phyloP scores from a whole-genome alignment of 2,113 vertebrate species.

The Rissa tridactyla region DNA sequence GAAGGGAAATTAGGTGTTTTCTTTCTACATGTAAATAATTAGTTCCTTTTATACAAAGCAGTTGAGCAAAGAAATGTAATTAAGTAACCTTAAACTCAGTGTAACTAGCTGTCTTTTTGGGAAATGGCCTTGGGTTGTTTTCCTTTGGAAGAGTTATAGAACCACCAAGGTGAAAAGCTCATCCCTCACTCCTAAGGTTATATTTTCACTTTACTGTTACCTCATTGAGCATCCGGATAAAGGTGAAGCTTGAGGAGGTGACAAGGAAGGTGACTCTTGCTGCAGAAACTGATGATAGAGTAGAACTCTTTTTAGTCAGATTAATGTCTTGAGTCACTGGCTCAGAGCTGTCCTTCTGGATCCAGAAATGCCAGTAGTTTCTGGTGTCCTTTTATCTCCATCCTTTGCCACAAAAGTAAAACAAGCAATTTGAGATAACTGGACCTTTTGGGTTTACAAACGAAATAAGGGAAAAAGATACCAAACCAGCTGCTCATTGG shows the following conservation, averaged over 20 bases:
- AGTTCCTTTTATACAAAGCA: background rate
- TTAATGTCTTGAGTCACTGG: constrained; percentile 27
- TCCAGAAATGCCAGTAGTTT: background rate
- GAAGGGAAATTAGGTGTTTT: background rate
- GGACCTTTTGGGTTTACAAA: background rate
- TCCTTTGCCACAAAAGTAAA: background rate
- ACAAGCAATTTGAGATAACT: background rate
- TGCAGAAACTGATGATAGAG: constrained; percentile 10
- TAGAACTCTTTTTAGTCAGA: constrained; percentile 18
- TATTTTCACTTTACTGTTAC: background rate
- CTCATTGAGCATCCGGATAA: background rate
- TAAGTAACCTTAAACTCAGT: background rate
- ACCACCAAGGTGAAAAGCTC: background rate
- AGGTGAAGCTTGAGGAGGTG: background rate
- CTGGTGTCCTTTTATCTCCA: background rate
- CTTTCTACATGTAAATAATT: background rate
- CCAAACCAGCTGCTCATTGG: background rate
- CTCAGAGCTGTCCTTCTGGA: background rate
- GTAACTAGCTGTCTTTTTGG: background rate
- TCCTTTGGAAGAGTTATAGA: background rate
- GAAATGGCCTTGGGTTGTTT: background rate
- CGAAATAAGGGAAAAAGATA: background rate
- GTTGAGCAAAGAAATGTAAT: background rate
- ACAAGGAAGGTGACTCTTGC: constrained; percentile 31
- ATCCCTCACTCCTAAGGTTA: background rate